These are phyloP conservation scores for Biston stratarius DNA, from an alignment of 2,888 invertebrate genomes.

Conservation along the genomic window DNA sequence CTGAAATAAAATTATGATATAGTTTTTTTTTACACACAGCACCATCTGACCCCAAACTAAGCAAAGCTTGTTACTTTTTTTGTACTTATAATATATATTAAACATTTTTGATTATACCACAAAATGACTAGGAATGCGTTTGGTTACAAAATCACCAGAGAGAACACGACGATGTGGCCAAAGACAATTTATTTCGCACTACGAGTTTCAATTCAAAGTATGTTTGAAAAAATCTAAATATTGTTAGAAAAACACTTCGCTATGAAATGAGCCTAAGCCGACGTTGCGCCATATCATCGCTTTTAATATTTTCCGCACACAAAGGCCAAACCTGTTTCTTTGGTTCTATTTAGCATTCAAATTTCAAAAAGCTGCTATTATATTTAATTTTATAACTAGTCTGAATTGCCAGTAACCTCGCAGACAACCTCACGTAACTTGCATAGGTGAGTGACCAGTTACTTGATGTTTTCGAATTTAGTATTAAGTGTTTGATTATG, in stretches of 20 bases:
- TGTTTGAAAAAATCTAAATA: too few species aligned
- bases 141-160: too few species aligned
- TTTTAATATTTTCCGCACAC: conserved; percentile 8
- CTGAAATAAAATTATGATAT: too few species aligned
- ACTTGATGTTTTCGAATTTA: background rate
- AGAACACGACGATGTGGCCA: too few species aligned
- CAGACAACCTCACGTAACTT: conserved; percentile 26
- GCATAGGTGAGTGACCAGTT: conserved; percentile 25
- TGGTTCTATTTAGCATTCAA: conserved; percentile 4
- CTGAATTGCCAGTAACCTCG: conserved; percentile 24
- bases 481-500: background rate
- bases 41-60: too few species aligned
- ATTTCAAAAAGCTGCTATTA: conserved; percentile 6
- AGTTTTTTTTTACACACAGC: too few species aligned
- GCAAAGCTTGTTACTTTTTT: too few species aligned
- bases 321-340: conserved; percentile 16
- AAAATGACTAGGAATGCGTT: too few species aligned
- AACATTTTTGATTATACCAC: too few species aligned
- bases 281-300: background rate
- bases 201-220: too few species aligned
- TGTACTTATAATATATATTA: too few species aligned
- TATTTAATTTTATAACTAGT: conserved; percentile 7
- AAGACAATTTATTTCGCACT: background rate
- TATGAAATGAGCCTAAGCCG: background rate
- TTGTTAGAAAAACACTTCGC: too few species aligned